phyloP scores from a whole-genome alignment of 2,888 invertebrate genomes.

The Campoletis raptor region DNA sequence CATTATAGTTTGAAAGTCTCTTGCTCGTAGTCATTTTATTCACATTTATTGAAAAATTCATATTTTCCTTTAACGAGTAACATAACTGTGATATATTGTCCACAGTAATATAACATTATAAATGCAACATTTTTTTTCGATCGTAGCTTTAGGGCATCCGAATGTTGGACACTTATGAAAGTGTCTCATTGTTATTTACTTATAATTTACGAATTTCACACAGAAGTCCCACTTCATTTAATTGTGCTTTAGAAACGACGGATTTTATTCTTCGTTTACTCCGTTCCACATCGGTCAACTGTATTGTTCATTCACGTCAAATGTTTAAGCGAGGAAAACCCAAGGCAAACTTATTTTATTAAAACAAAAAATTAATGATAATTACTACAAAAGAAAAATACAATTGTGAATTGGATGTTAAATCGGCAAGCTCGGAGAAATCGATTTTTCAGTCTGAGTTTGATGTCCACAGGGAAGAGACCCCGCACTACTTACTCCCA shows the following conservation, averaged over 20 bases:
- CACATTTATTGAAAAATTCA: constrained; percentile 27
- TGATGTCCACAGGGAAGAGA: constrained; percentile 83
- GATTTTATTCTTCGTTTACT: constrained; percentile 33
- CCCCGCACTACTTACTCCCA: constrained; percentile 85
- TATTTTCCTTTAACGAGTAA: constrained; percentile 16
- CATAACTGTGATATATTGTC: constrained; percentile 48
- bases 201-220: constrained; percentile 51
- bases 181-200: constrained; percentile 26
- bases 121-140: constrained; percentile 27
- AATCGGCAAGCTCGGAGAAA: constrained; percentile 61
- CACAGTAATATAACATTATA: constrained; percentile 36
- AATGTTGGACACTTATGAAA: constrained; percentile 44
- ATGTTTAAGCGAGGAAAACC: constrained; percentile 42
- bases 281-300: constrained; percentile 32
- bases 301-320: constrained; percentile 35
- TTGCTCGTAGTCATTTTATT: constrained; percentile 48
- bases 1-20: constrained; percentile 46
- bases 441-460: constrained; percentile 72
- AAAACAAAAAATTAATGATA: not conserved
- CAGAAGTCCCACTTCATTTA: constrained; percentile 28
- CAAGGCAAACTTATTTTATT: constrained; percentile 44
- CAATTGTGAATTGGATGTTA: constrained; percentile 41
- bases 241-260: constrained; percentile 2
- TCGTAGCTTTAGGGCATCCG: constrained; percentile 54
- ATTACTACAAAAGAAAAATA: not conserved